A percentile compares a stretch with the other conserved stretches of the same genome.
phyloP scores from a whole-genome alignment of 2,113 vertebrate genomes.

The Chionomys nivalis region DNA sequence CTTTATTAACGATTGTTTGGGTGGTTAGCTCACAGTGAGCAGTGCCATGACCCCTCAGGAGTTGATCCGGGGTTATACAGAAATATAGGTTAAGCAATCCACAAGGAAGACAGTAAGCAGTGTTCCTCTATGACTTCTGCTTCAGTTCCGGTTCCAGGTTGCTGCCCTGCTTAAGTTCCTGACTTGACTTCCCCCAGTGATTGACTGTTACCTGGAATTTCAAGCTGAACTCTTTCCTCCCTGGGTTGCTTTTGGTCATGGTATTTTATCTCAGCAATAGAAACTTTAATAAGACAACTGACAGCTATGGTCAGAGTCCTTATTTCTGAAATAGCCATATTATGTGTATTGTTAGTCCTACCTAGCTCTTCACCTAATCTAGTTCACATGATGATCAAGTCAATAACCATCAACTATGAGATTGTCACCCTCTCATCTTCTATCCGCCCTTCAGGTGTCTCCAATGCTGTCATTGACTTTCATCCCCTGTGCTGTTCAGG shows the following conservation, averaged over 20 bases:
- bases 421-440: neutral
- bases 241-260: neutral
- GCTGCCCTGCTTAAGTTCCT: neutral
- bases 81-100: neutral
- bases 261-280: neutral
- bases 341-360: neutral
- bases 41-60: neutral
- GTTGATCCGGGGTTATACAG: neutral
- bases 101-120: neutral
- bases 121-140: neutral
- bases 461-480: neutral
- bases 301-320: neutral
- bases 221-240: neutral
- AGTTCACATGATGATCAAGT: neutral
- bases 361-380: no score
- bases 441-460: neutral
- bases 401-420: neutral
- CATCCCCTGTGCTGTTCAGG: neutral
- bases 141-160: no score
- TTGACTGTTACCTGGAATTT: neutral
- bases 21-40: neutral
- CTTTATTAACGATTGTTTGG: no score
- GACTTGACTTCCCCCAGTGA: neutral
- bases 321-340: neutral
- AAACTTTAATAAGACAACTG: neutral